Base-by-base conservation (phyloP, 2,113 vertebrate genomes). In the Melanocharis versteri region DNA sequence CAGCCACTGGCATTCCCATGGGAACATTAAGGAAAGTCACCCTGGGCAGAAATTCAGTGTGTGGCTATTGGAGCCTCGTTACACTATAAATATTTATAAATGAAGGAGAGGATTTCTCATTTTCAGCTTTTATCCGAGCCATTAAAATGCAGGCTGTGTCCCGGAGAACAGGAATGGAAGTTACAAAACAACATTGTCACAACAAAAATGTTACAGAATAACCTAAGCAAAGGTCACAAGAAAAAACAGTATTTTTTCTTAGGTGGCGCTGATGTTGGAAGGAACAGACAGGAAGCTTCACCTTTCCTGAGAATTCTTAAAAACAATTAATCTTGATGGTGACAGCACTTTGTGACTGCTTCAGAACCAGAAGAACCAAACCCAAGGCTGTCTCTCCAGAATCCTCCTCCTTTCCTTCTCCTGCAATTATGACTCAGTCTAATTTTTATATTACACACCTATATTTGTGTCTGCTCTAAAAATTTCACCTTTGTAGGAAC, bases 51-150 rank as follows among this genome's bases (percentile, higher is more conserved):
- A 82, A 87, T 79, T 45, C 89, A 66, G 45, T 0, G 2, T 42
- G 57, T 79, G 81, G 68, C 79, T 78, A 16, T 30, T 62, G 30
- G 33, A 95, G 72, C 75, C 40, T 42, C 35, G 50, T 53, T 83
- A 18, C 30, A 62, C n/a, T 57, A 45, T 88, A 90, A 95, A 93
- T 91, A 83, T 91, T 93, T 94, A 92, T 58, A 90, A 87, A 69
- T 21, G n/a, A 68, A 89, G 24, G 28, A 70, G 31, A 89, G 28
- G 18, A 64, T 71, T 87, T 85, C 6, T 27, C 58, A 58, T 80
- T 80, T 72, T 21, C 17, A 85, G 70, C 69, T 87, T 83, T 72
- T 87, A 86, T 42, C 50, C 60, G 60, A 80, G n/a, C 35, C 18
- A n/a, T 73, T 83, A 58, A 80, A 87, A 92, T 70, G 50, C 66